These are phyloP conservation scores for Sterna hirundo DNA, from an alignment of 2,113 vertebrate species.

Conservation along the genomic window DNA sequence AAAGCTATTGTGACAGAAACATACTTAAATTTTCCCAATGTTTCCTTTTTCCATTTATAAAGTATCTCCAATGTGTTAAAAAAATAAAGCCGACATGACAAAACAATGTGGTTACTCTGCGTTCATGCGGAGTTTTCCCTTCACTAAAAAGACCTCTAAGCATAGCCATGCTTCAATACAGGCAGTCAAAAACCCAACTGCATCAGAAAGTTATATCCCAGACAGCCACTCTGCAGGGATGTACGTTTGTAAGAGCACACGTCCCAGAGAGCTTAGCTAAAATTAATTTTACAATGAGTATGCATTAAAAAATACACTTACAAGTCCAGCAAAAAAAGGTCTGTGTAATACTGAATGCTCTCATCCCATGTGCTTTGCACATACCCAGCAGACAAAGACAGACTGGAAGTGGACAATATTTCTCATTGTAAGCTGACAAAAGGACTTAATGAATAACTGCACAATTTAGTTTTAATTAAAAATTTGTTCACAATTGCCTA, in stretches of 20 bases:
- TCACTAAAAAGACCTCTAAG: neutral
- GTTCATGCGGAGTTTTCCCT: neutral
- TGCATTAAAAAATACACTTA: neutral
- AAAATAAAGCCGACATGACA: neutral
- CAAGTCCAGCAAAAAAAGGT: neutral
- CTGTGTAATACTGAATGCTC: neutral
- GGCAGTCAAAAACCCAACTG: neutral
- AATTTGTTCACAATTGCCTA: neutral
- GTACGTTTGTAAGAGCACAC: neutral
- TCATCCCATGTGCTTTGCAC: neutral
- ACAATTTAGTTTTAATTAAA: neutral
- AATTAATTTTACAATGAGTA: neutral
- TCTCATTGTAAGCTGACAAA: neutral
- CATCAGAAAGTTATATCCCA: neutral
- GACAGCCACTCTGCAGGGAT: neutral
- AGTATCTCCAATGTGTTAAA: neutral
- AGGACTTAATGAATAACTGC: neutral
- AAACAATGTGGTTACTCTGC: neutral
- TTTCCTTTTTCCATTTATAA: neutral
- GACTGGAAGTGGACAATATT: neutral
- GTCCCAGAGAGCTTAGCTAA: neutral
- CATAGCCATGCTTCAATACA: neutral
- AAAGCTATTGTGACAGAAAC: neutral
- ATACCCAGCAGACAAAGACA: neutral
- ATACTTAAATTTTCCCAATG: neutral